phyloP scores from a whole-genome alignment of 2,113 vertebrate species.

The Illadopsis cleaveri region DNA sequence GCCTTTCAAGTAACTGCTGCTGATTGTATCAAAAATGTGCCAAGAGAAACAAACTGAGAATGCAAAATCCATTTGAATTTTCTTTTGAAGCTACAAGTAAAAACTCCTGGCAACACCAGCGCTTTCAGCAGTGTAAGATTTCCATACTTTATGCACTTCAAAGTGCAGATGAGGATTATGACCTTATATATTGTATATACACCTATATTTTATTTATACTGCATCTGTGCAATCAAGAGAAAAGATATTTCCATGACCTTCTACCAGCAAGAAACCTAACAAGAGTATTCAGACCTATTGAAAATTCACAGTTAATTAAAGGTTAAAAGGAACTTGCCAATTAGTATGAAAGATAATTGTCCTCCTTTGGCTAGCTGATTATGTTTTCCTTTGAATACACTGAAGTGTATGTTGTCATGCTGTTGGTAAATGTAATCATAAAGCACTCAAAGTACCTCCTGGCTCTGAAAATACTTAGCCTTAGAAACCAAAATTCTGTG shows the following conservation, averaged over 20 bases:
- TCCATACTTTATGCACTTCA: conserved; percentile 37
- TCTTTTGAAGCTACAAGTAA: conserved; percentile 61
- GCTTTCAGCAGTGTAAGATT: conserved; percentile 47
- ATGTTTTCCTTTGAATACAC: conserved; percentile 58
- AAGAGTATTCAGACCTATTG: conserved; percentile 56
- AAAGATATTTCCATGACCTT: conserved; percentile 67
- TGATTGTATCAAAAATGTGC: conserved; percentile 67
- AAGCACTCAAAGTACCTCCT: background rate
- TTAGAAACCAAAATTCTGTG: conserved; percentile 29
- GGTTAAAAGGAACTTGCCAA: conserved; percentile 74
- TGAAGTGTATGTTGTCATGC: conserved; percentile 51
- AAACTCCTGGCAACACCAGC: conserved; percentile 29
- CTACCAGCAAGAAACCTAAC: conserved; percentile 64
- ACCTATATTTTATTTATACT: conserved; percentile 68
- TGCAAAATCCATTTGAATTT: conserved; percentile 61
- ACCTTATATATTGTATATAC: conserved; percentile 30
- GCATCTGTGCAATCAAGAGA: conserved; percentile 45
- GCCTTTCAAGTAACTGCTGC: conserved; percentile 63
- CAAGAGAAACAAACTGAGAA: conserved; percentile 66
- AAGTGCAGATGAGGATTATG: conserved; percentile 40
- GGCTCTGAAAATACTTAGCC: conserved; percentile 40
- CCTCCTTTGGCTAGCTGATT: conserved; percentile 71
- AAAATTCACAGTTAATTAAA: conserved; percentile 77
- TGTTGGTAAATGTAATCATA: conserved; percentile 55
- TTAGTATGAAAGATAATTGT: conserved; percentile 75